Evolutionary conservation across 2,888 invertebrate genomes (phyloP), one percentile per base, ranked within the genome.

Genomic region (Melolontha melolontha): DNA sequence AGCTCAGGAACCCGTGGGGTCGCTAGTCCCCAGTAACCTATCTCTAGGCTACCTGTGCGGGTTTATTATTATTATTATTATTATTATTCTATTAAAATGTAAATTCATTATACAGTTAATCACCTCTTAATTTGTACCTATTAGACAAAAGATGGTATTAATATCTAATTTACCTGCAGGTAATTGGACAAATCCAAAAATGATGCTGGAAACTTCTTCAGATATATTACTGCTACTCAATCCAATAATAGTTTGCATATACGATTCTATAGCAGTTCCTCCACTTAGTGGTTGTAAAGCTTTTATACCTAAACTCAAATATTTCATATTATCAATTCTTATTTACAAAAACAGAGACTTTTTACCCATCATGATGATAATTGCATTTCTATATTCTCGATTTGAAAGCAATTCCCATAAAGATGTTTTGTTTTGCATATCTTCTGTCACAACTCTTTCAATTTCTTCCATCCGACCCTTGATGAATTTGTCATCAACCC

Each of bases 221-320:
- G 87, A 85, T 55, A 88, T 80, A 1, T 84, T 84, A 11, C 81
- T 79, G 49, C 85, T 85, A 66, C 86, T 87, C 50, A 86, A 85
- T 50, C 84, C 82, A 64, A 89, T 86, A 70, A 89, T 89, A 39
- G 86, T 85, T 76, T 88, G 87, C 66, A 88, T 84, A 73, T 89
- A 89, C 0, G 87, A 86, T 69, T 88, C 87, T 27, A 89, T 85
- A 0, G 88, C 87, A 4, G 86, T 78, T 29, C 86, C 84, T 5
- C 89, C 89, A 16, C 88, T 88, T 84, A 88, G 86, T 73, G 88
- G 88, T 44, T 89, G 86, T 59, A 89, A 76, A 17, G 87, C 74
- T 76, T 89, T 88, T 0, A 89, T 77, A 17, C 88, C 89, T 86
- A 77, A 4, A 80, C 70, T 42, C 14, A 39, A n/a, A 40, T 34